Conservation (phyloP, 2,888 invertebrate species). For the Agrilus mali region DNA sequence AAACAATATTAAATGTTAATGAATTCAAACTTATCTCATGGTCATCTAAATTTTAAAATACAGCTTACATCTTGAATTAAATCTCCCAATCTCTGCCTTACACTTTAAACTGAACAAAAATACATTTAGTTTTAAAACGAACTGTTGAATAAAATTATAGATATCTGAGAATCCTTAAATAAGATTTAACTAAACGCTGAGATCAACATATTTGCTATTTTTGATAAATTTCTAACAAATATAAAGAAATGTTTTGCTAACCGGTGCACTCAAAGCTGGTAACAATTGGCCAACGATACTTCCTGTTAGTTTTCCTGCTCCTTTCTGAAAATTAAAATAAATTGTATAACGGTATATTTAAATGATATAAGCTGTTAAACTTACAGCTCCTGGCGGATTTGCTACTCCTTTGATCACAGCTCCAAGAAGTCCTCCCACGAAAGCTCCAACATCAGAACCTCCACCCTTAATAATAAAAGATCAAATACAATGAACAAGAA, state of each 20-base stretch:
- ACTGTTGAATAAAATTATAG: too few species aligned
- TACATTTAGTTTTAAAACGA: too few species aligned
- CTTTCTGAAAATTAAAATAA: constrained; percentile 27
- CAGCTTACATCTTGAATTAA: too few species aligned
- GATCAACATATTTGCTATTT: too few species aligned
- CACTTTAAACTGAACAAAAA: not conserved
- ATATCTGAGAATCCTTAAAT: too few species aligned
- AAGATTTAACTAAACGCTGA: too few species aligned
- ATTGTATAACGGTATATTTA: too few species aligned
- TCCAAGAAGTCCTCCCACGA: constrained; percentile 30
- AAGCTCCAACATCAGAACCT: constrained; percentile 34
- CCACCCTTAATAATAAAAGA: constrained; percentile 17
- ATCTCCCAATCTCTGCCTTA: not conserved
- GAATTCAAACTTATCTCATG: too few species aligned
- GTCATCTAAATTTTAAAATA: too few species aligned
- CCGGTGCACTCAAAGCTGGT: constrained; percentile 32
- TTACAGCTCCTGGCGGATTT: constrained; percentile 31
- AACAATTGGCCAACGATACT: constrained; percentile 27
- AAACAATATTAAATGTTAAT: too few species aligned
- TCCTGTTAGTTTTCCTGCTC: constrained; percentile 30
- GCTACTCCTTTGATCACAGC: constrained; percentile 31
- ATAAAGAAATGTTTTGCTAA: constrained; percentile 18
- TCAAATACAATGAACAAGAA: too few species aligned
- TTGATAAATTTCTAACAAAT: not conserved
- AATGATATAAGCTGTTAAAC: not conserved